These are phyloP conservation scores for Sarcophaga subvicina DNA, from an alignment of 2,888 invertebrate genomes.

Conservation along the genomic window DNA sequence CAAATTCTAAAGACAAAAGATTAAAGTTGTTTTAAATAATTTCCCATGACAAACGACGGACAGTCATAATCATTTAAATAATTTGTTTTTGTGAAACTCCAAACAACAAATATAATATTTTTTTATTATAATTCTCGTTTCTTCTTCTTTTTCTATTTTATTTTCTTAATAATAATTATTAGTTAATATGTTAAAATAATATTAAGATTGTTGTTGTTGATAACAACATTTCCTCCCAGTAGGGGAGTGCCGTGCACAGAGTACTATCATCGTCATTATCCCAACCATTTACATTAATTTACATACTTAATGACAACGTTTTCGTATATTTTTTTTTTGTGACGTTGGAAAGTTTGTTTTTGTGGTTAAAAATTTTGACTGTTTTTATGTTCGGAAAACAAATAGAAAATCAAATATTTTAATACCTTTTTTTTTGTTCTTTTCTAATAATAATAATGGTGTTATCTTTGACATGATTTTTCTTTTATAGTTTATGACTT, in stretches of 20 bases:
- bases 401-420: too few relatives aligned
- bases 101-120: too few relatives aligned
- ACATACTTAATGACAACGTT: background rate
- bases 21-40: background rate
- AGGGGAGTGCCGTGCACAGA: background rate
- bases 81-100: background rate
- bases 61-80: background rate
- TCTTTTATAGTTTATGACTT: background rate
- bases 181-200: background rate
- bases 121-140: too few relatives aligned
- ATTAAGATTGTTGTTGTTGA: background rate
- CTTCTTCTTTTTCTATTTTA: background rate
- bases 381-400: background rate
- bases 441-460: background rate
- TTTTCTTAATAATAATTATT: background rate
- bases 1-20: background rate
- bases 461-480: background rate
- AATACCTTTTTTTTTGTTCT: too few relatives aligned
- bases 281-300: background rate
- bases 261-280: too few relatives aligned
- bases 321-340: background rate
- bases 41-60: background rate
- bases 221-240: background rate
- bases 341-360: background rate
- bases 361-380: background rate